Evolutionary conservation across 2,113 vertebrate genomes (phyloP).

Genomic region (Actenoides lindsayi): DNA sequence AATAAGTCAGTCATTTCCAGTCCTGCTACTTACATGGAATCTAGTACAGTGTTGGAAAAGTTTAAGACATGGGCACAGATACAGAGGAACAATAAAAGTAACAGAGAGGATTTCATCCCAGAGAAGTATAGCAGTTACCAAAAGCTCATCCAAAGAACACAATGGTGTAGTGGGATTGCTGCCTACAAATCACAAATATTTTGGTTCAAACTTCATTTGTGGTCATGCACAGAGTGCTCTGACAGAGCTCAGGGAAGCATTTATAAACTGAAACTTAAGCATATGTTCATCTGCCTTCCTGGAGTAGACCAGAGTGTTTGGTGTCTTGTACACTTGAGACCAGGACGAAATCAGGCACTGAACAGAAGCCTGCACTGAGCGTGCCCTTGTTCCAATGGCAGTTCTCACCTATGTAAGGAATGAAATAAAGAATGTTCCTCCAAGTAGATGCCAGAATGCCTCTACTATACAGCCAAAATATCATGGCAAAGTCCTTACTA

Average conservation of each 20-base stretch:
- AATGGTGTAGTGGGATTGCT: not conserved
- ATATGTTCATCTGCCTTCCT: not conserved
- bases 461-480: not conserved
- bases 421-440: not conserved
- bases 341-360: not conserved
- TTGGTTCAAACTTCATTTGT: not conserved
- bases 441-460: not conserved
- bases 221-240: not conserved
- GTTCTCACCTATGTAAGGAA: not conserved
- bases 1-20: not conserved
- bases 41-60: not conserved
- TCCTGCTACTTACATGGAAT: not conserved
- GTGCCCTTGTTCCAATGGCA: not conserved
- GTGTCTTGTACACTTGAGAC: not conserved
- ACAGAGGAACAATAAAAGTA: constrained; percentile 8
- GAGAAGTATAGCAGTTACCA: constrained; percentile 23
- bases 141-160: not conserved
- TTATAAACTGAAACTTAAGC: not conserved
- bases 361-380: not conserved
- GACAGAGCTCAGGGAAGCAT: not conserved
- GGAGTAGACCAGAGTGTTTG: not conserved
- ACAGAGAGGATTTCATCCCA: not conserved
- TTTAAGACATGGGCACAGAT: not conserved
- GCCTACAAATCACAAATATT: constrained; percentile 13
- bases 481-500: not conserved